Conservation (phyloP, 2,797 vertebrate species). For the Eulemur coronatus region DNA sequence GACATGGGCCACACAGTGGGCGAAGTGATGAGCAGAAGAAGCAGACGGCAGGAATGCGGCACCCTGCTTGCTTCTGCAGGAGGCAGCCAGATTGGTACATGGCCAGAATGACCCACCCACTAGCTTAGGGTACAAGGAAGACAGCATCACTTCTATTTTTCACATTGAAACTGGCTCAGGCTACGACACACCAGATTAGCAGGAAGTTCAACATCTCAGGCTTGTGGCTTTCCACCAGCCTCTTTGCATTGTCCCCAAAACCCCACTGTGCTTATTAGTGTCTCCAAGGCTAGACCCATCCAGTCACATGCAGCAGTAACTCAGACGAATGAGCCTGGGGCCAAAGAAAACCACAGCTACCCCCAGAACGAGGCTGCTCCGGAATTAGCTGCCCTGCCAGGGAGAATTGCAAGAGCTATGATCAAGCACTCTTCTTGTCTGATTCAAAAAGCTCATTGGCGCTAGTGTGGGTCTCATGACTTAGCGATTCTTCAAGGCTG, state of each 20-base stretch:
- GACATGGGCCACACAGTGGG: background rate
- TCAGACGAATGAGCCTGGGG: background rate
- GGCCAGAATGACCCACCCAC: background rate
- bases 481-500: background rate
- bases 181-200: background rate
- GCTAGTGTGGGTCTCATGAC: background rate
- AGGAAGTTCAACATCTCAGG: background rate
- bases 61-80: background rate
- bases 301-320: background rate
- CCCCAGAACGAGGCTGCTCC: background rate
- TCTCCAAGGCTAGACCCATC: background rate
- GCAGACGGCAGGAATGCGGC: rapidly evolving
- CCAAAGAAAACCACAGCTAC: background rate
- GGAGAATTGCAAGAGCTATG: background rate
- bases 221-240: background rate
- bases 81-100: background rate
- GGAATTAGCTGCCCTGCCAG: background rate
- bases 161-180: background rate
- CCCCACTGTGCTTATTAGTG: background rate
- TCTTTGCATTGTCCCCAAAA: background rate
- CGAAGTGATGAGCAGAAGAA: rapidly evolving
- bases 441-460: background rate
- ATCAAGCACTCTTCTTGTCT: background rate
- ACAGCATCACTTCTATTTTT: background rate
- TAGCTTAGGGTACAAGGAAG: background rate